Conservation (phyloP, 2,113 vertebrate genomes). For the Acrocephalus arundinaceus region DNA sequence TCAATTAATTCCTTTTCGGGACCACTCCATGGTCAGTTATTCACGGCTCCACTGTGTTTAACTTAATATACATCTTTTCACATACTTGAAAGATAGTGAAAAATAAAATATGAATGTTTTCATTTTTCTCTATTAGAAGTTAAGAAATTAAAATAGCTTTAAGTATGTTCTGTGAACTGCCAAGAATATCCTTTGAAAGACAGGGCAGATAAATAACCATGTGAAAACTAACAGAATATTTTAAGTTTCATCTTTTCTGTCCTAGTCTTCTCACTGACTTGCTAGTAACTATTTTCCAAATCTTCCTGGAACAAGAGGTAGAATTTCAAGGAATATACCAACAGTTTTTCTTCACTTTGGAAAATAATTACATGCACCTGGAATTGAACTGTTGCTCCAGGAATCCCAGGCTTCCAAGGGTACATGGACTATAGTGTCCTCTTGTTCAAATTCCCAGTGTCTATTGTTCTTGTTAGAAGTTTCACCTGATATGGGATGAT, state of each 20-base stretch:
- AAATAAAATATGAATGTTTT: not conserved
- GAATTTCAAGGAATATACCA: not conserved
- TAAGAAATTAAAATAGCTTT: not conserved
- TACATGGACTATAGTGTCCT: not conserved
- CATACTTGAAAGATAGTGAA: not conserved
- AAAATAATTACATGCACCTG: not conserved
- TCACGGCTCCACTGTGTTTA: not conserved
- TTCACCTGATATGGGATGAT: not conserved
- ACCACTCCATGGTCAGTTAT: not conserved
- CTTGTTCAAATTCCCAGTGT: not conserved
- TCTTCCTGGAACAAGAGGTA: not conserved
- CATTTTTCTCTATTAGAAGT: not conserved
- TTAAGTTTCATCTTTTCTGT: not conserved
- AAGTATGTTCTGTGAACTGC: not conserved
- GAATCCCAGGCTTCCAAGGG: not conserved
- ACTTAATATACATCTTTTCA: not conserved
- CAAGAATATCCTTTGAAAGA: not conserved
- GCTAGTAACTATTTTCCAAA: not conserved
- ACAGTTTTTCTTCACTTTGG: not conserved
- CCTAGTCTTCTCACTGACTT: not conserved
- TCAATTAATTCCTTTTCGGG: conserved; percentile 2
- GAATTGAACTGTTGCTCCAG: not conserved
- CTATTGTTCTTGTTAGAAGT: not conserved
- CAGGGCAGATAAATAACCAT: not conserved
- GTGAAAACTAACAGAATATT: not conserved